Percentiles rank a stretch among this genome's conserved stretches.
Evolutionary conservation across 2,797 vertebrate genomes (phyloP).

Genomic region (Moxostoma hubbsi): DNA sequence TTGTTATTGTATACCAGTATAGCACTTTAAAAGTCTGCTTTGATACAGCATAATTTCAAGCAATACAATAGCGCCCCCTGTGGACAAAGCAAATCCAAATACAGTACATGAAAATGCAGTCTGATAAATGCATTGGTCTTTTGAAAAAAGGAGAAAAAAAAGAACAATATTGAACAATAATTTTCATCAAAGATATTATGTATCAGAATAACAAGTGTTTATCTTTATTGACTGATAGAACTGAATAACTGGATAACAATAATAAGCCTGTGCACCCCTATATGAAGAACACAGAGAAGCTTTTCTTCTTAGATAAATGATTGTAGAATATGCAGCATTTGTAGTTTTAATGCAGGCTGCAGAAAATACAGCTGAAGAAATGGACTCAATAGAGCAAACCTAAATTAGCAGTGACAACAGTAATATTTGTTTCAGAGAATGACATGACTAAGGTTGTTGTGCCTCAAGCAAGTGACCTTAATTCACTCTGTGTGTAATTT

Average conservation of each 20-base stretch:
- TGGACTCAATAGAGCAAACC: not conserved
- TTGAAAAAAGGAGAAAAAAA: no score
- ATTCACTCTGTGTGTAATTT: not conserved
- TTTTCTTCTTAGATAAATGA: conserved; percentile 18
- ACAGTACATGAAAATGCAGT: not conserved
- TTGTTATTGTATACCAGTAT: no score
- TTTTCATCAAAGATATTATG: no score
- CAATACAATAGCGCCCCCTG: conserved; percentile 47
- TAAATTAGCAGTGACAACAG: conserved; percentile 17
- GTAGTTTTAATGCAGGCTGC: conserved; percentile 23
- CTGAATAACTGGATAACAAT: not conserved
- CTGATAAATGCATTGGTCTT: not conserved
- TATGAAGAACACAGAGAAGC: not conserved
- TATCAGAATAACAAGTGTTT: no score
- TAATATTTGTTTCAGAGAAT: conserved; percentile 26
- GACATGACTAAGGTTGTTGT: conserved; percentile 34
- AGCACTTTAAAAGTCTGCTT: not conserved
- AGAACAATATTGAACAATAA: no score
- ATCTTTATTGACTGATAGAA: no score
- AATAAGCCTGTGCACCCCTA: not conserved
- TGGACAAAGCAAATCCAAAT: conserved; percentile 2
- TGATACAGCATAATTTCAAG: not conserved
- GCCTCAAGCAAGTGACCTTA: conserved; percentile 38
- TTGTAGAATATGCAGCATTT: conserved; percentile 16
- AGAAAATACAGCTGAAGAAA: not conserved